Base-by-base conservation (phyloP, 2,113 vertebrate species). In the Numida meleagris region DNA sequence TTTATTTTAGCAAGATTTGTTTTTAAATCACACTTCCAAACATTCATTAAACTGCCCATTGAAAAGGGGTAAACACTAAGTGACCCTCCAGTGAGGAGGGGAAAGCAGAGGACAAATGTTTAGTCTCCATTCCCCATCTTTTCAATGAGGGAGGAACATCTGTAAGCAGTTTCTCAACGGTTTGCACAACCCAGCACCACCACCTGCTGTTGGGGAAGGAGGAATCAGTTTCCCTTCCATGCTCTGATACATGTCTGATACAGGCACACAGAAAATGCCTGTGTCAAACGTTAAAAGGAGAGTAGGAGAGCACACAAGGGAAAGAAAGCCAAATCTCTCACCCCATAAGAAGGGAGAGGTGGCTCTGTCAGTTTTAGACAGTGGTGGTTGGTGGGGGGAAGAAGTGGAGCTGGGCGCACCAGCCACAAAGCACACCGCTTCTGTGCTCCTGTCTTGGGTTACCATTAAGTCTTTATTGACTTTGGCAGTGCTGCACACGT, bases 151-250 rank as follows among this genome's bases (percentile, higher is more conserved):
- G 72, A 75, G 50, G 38, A 83, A 67, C 48, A 79, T 87, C 71
- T 90, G 78, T 3, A n/a, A 93, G 82, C 90, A 73, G 86, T 83
- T 84, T 82, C 59, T 74, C 4, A 17, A 82, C 0, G 2, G 27
- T 71, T 48, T 90, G 51, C 10, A 4, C 68, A 92, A 96, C 94
- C 55, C 97, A 96, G 95, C 71, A 98, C 82, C 34, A 93, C 96
- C 97, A 97, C 94, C 97, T 98, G 92, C 95, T 97, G 97, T 97
- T 93, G 40, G 67, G 82, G 78, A 97, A 72, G 82, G 90, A 95
- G 96, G 95, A 57, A 83, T 96, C 84, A 2, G 38, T 46, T 78
- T 62, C 59, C 58, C 61, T 61, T 5, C 34, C 33, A 43, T 25
- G 25, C 46, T 72, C n/a, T n/a, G n/a, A n/a, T n/a, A n/a, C n/a